Evolutionary conservation across 2,797 vertebrate genomes (phyloP), one percentile per base, ranked within the genome.

Genomic region (Spheniscus humboldti): DNA sequence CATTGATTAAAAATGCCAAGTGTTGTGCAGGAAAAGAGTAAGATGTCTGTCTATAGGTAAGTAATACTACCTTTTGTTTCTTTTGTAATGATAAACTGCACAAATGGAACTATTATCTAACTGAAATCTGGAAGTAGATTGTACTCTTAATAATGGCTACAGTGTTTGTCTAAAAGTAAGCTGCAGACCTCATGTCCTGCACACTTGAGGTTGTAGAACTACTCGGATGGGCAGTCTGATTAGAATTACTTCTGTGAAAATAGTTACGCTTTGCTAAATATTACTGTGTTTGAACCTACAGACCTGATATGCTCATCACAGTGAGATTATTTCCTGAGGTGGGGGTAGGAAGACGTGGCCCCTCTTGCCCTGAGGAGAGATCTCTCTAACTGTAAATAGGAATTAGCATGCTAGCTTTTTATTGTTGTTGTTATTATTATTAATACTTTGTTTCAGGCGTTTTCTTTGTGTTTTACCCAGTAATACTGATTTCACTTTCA

Each of bases 1-100:
- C 98, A 7, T 97, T 99, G 76, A 98, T 99, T 94, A 99, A 98
- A 96, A 99, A 99, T 95, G 99, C 99, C 31, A 99, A 98, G 90
- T 97, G 89, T 23, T 97, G 97, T 63, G 97, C 98, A 74, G 98
- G 98, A 81, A 99, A 98, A 96, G 95, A 98, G 55, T 98, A 97
- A 78, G 48, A 88, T 63, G 62, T 59, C 69, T 97, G 92, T 90
- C 98, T 98, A 79, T 97, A 97, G 98, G 98, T 98, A 98, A 97
- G 98, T 97, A n/a, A 55, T 31, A 25, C 22, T 64, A 84, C 92
- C 73, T 86, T 76, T 83, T 93, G 68, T 90, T 95, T 97, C 72
- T 60, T 91, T 83, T 83, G 18, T 88, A 88, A 56, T 39, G 31
- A 91, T 95, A 89, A 96, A 90, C 27, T 82, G 56, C 59, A 92